Evolutionary conservation across 1,140 invertebrate species (phyloP).

Genomic region (Sminthurides bifidus): DNA sequence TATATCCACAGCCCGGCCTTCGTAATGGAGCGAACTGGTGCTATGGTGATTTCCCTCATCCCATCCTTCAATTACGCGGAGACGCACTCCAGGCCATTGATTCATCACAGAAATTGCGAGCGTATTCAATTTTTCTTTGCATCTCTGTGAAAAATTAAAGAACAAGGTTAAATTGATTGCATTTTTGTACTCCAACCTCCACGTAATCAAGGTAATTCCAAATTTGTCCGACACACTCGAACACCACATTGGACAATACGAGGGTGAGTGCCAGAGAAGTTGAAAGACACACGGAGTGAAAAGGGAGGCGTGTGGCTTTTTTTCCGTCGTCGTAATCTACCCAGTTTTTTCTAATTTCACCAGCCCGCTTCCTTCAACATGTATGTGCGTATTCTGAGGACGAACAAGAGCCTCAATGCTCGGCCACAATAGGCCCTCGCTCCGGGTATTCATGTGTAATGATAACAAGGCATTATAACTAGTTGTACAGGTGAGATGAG

Average conservation of each 20-base stretch:
- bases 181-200: not conserved
- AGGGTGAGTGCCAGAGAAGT: too few relatives aligned
- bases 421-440: too few relatives aligned
- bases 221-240: too few relatives aligned
- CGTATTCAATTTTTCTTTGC: slow-evolving; percentile 87
- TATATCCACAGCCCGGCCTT: slow-evolving; percentile 88
- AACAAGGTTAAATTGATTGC: slow-evolving; percentile 1
- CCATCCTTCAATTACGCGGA: slow-evolving; percentile 88
- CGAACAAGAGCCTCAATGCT: not conserved
- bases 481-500: too few relatives aligned
- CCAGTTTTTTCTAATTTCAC: not conserved
- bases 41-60: slow-evolving; percentile 70
- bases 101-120: slow-evolving; percentile 94
- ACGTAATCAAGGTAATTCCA: too few relatives aligned
- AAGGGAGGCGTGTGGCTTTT: not conserved
- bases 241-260: too few relatives aligned
- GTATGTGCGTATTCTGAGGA: not conserved
- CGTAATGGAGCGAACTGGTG: slow-evolving; percentile 79
- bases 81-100: slow-evolving; percentile 86
- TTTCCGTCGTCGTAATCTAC: not conserved
- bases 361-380: not conserved
- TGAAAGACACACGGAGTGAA: too few relatives aligned
- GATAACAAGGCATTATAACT: too few relatives aligned
- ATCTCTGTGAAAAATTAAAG: slow-evolving; percentile 56
- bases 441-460: too few relatives aligned